phyloP scores from a whole-genome alignment of 2,888 invertebrate species.

The Gymnocheta viridis region DNA sequence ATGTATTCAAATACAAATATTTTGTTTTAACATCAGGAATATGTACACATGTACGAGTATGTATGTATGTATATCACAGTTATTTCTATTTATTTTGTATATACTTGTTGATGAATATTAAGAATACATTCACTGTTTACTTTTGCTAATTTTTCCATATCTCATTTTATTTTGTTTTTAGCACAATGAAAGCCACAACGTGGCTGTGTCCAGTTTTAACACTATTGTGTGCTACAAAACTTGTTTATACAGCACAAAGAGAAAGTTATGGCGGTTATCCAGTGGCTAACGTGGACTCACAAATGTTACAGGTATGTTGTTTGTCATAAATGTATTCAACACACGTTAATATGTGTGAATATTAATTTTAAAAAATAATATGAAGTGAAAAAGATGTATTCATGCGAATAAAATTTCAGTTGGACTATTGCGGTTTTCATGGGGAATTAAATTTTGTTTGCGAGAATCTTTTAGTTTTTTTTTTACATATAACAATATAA shows the following conservation, averaged over 20 bases:
- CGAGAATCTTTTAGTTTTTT: not conserved
- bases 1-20: not conserved
- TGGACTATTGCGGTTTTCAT: conserved; percentile 42
- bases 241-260: conserved; percentile 80
- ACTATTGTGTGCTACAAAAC: conserved; percentile 80
- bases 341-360: not conserved
- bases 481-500: not conserved
- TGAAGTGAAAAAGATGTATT: not conserved
- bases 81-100: too few relatives aligned
- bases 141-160: not conserved
- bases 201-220: conserved; percentile 82
- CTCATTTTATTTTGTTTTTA: conserved; percentile 67
- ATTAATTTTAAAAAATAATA: not conserved
- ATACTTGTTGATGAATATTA: conserved; percentile 8
- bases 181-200: conserved; percentile 82
- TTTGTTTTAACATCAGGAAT: not conserved
- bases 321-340: conserved; percentile 1
- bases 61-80: too few relatives aligned
- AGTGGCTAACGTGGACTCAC: conserved; percentile 68
- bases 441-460: not conserved
- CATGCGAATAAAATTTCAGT: conserved; percentile 3
- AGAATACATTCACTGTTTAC: conserved; percentile 25
- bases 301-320: conserved; percentile 79
- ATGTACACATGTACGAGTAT: too few relatives aligned
- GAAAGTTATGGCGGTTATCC: conserved; percentile 70